phyloP scores from a whole-genome alignment of 2,888 invertebrate species.

The Galerucella pusilla region DNA sequence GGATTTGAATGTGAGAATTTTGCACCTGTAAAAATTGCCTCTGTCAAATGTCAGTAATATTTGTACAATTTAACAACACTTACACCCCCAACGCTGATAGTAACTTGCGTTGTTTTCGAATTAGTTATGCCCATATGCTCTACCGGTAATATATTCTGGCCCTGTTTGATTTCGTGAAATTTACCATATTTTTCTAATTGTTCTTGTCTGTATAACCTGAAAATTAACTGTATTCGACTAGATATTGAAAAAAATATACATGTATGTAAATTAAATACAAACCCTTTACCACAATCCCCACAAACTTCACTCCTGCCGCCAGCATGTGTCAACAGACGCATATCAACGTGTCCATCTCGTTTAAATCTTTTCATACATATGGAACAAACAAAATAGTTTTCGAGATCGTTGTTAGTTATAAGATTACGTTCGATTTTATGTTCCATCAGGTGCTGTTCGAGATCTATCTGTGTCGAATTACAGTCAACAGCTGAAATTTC shows the following conservation, averaged over 20 bases:
- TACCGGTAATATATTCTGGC: not conserved
- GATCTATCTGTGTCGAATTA: constrained; percentile 2
- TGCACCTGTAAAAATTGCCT: not conserved
- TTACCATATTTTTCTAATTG: not conserved
- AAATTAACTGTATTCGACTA: not conserved
- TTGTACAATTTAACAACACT: not conserved
- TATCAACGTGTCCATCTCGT: not conserved
- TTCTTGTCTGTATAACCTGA: constrained; percentile 1
- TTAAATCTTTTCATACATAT: constrained; percentile 10
- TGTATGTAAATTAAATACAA: constrained; percentile 2
- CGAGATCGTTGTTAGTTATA: not conserved
- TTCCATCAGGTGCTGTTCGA: constrained; percentile 8
- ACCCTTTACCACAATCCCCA: constrained; percentile 1
- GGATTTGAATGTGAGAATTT: constrained; percentile 4
- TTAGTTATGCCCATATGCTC: not conserved
- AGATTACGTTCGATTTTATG: constrained; percentile 3
- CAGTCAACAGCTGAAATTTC: not conserved
- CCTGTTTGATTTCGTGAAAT: not conserved
- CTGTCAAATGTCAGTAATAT: not conserved
- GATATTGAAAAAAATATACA: not conserved
- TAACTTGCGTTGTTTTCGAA: constrained; percentile 8
- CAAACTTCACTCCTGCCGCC: not conserved
- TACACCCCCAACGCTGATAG: not conserved
- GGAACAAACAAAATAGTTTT: not conserved
- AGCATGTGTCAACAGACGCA: not conserved